These are phyloP conservation scores for Peromyscus polionotus DNA, from an alignment of 2,113 vertebrate genomes.

Conservation along the genomic window DNA sequence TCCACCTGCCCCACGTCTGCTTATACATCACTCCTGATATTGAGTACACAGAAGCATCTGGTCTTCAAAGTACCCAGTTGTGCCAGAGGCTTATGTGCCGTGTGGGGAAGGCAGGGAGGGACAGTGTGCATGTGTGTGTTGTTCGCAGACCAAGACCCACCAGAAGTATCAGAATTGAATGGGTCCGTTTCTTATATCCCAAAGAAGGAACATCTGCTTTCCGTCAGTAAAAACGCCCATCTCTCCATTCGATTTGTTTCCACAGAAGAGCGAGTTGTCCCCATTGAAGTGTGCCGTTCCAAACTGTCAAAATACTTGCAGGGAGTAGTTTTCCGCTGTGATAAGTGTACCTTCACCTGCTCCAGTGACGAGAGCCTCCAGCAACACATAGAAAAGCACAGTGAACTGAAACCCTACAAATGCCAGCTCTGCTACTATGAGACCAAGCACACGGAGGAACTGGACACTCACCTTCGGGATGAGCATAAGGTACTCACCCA, in stretches of 20 bases:
- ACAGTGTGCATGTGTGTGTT: background rate
- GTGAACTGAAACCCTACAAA: constrained; percentile 97
- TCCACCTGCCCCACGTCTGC: background rate
- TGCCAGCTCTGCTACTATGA: constrained; percentile 99
- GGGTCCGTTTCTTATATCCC: background rate
- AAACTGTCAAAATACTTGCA: constrained; percentile 98
- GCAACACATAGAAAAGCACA: constrained; percentile 97
- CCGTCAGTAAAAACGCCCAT: constrained; percentile 63
- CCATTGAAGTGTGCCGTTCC: constrained; percentile 97
- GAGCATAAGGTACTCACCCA: constrained; percentile 95
- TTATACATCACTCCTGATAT: background rate
- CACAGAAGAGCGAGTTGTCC: constrained; percentile 97
- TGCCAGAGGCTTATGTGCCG: background rate
- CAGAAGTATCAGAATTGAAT: background rate
- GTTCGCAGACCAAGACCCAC: background rate
- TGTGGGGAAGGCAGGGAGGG: background rate
- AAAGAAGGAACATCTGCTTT: constrained; percentile 5
- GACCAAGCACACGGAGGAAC: constrained; percentile 94
- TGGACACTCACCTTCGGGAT: constrained; percentile 95
- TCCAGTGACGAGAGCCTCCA: constrained; percentile 97
- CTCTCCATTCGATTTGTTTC: constrained; percentile 77
- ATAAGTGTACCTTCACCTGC: constrained; percentile 99
- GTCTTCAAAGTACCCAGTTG: background rate
- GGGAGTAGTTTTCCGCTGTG: constrained; percentile 97
- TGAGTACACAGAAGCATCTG: background rate